Percentiles rank a stretch among this genome's conserved stretches.
Evolutionary conservation across 2,888 invertebrate species (phyloP).

Genomic region (Andricus quercusramuli): DNA sequence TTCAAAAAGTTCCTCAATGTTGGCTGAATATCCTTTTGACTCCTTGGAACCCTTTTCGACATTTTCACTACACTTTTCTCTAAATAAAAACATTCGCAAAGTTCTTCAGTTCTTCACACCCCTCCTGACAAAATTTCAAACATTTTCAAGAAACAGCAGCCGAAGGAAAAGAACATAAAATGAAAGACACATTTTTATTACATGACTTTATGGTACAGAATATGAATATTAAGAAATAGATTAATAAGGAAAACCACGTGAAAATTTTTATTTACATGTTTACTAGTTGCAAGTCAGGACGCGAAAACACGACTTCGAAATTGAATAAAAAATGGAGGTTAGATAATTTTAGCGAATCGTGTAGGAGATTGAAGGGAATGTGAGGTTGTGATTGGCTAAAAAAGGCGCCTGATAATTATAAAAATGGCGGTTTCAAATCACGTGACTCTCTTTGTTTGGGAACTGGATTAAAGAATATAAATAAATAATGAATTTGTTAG

Average conservation of each 20-base stretch:
- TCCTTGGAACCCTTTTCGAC: constrained; percentile 30
- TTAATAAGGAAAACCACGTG: neutral
- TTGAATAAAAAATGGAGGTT: neutral
- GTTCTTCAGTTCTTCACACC: neutral
- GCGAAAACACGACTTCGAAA: neutral
- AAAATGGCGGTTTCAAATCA: too few species aligned
- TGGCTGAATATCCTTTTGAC: constrained; percentile 40
- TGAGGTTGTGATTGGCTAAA: neutral
- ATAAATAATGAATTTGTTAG: too few species aligned
- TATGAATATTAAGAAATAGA: neutral
- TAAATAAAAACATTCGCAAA: neutral
- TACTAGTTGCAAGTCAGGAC: neutral
- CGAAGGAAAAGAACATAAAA: neutral
- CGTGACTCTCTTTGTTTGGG: too few species aligned
- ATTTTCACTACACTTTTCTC: constrained; percentile 9
- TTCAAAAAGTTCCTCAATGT: constrained; percentile 46
- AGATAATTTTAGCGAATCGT: neutral
- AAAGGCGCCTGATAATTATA: neutral
- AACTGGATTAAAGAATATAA: too few species aligned
- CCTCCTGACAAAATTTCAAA: neutral
- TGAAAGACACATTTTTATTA: neutral
- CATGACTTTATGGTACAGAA: neutral
- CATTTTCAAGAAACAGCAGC: neutral
- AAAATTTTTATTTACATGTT: neutral
- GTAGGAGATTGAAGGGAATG: neutral